A percentile compares a stretch with the other conserved stretches of the same genome.
phyloP scores from a whole-genome alignment of 2,797 vertebrate genomes.

The Sebastes iracundus region DNA sequence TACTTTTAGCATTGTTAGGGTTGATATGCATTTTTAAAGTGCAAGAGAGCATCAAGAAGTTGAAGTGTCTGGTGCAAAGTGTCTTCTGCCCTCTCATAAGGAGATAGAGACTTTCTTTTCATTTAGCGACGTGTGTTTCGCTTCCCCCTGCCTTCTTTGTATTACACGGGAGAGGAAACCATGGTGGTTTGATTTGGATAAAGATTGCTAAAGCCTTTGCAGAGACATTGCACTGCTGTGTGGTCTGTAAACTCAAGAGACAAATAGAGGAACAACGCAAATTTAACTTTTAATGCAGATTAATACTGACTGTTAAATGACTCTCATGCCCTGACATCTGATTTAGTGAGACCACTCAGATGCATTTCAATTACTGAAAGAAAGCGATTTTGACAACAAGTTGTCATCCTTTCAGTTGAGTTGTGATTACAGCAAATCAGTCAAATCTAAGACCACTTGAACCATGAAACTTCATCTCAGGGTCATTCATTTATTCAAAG shows the following conservation, averaged over 20 bases:
- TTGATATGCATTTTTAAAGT: not conserved
- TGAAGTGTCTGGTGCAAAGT: not conserved
- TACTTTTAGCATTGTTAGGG: not conserved
- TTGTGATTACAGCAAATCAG: not conserved
- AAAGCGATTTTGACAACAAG: not conserved
- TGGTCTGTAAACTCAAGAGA: conserved; percentile 7
- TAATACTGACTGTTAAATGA: conserved; percentile 20
- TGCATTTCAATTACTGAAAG: conserved; percentile 25
- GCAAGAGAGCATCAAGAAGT: not conserved
- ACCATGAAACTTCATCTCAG: not conserved
- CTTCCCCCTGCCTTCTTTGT: not conserved
- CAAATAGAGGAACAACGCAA: conserved; percentile 4
- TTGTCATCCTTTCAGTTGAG: not conserved
- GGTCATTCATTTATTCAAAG: not conserved
- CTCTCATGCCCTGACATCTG: conserved; percentile 65
- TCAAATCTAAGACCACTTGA: not conserved
- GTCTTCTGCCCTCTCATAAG: not conserved
- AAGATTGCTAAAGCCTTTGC: conserved; percentile 29
- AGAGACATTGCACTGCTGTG: not conserved
- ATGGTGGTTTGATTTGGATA: conserved; percentile 17
- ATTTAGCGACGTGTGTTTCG: not conserved
- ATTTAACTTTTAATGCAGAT: conserved; percentile 20
- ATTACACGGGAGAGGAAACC: not conserved
- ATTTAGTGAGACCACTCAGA: conserved; percentile 71
- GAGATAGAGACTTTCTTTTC: not conserved